Evolutionary conservation across 2,797 vertebrate species (phyloP).

Genomic region (Anisognathus igniventris): DNA sequence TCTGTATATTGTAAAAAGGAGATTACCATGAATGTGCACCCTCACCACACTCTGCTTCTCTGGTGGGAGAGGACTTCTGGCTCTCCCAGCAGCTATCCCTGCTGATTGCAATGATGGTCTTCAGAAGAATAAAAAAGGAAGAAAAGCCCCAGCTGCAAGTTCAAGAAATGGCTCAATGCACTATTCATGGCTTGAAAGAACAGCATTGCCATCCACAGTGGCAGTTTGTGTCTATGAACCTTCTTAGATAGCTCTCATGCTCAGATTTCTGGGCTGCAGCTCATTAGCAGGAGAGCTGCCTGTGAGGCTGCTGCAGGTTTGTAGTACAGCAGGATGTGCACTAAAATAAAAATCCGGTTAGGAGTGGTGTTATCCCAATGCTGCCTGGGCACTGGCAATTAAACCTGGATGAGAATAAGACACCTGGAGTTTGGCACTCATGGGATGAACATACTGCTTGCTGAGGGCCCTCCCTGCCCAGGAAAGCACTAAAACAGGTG

Average conservation of each 20-base stretch:
- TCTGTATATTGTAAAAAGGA: background rate
- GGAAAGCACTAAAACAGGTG: constrained; percentile 22
- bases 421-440: background rate
- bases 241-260: background rate
- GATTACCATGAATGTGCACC: background rate
- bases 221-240: background rate
- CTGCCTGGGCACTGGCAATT: background rate
- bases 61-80: background rate
- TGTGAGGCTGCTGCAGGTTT: background rate
- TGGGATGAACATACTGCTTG: background rate
- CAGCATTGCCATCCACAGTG: background rate
- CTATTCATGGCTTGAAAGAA: background rate
- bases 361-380: background rate
- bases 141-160: background rate
- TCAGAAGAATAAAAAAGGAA: background rate
- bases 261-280: background rate
- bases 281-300: background rate
- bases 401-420: background rate
- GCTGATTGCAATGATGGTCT: background rate
- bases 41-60: background rate
- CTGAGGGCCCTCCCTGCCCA: background rate
- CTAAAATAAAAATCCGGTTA: background rate
- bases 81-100: fast-evolving
- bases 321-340: background rate
- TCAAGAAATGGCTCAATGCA: background rate